A percentile compares a stretch with the other conserved stretches of the same genome.
These are phyloP conservation scores for Calyptommatus sinebrachiatus DNA, from an alignment of 2,113 vertebrate species.

Conservation along the genomic window DNA sequence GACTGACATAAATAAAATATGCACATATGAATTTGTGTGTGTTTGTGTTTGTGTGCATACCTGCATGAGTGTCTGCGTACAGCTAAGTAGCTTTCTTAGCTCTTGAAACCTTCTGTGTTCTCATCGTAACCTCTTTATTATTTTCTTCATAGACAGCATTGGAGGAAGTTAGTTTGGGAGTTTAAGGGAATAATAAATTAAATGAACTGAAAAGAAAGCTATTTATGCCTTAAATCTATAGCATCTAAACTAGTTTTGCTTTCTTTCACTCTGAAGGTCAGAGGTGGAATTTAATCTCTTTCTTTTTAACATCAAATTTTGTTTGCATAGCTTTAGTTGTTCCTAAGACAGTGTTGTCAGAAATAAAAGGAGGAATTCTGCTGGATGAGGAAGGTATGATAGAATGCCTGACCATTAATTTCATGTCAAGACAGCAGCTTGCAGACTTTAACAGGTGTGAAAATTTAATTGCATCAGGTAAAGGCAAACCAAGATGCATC, in stretches of 20 bases:
- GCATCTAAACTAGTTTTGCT: background rate
- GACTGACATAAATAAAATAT: slow-evolving; percentile 65
- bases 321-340: slow-evolving; percentile 11
- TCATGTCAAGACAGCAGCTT: background rate
- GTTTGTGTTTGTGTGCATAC: background rate
- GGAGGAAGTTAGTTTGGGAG: slow-evolving; percentile 22
- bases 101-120: slow-evolving; percentile 15
- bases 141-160: slow-evolving; percentile 6
- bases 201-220: slow-evolving; percentile 24
- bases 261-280: slow-evolving; percentile 33
- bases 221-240: slow-evolving; percentile 4
- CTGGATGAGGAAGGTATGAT: background rate
- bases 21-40: slow-evolving; percentile 55
- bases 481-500: background rate
- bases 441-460: slow-evolving; percentile 13
- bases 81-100: slow-evolving; percentile 38
- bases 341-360: slow-evolving; percentile 12
- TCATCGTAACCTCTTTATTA: slow-evolving; percentile 23
- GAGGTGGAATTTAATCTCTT: slow-evolving; percentile 5
- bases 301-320: slow-evolving; percentile 7
- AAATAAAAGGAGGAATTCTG: background rate
- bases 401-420: slow-evolving; percentile 12
- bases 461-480: background rate
- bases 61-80: slow-evolving; percentile 24
- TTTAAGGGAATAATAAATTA: slow-evolving; percentile 22